Evolutionary conservation across 2,797 vertebrate species (phyloP), one percentile per base, ranked within the genome.

Genomic region (Salmo trutta): DNA sequence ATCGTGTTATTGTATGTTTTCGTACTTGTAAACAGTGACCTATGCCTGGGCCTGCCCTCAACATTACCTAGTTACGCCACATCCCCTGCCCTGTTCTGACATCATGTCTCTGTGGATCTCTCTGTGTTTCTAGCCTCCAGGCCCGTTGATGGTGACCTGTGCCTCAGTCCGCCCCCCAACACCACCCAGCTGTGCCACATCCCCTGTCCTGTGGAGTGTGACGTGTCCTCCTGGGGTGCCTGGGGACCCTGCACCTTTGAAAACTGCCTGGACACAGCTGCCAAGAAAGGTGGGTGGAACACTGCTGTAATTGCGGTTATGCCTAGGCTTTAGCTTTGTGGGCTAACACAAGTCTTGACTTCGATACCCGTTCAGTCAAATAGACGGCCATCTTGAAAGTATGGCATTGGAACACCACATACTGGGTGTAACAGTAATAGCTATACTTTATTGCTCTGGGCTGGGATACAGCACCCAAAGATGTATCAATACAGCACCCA

Each of bases 231-330:
- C 0, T 99, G 98, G 98, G 95, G 95, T 1, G 96, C 96, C n/a
- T 99, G 98, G 98, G 97, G 98, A 81, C 97, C 97, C 0, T 99
- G 98, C 83, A 97, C 97, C 74, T 96, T 93, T 54, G 98, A 99
- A 91, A 98, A 92, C 84, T 99, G 98, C 86, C 94, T 95, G 79
- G 97, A 98, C 66, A 96, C 96, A 82, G 94, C 95, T 78, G 94
- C 95, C 59, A 99, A 97, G 88, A 99, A 99, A 91, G 98, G 98
- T 98, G 92, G 31, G 91, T 21, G 19, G 56, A 59, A n/a, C n/a
- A 19, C 19, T 19, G 17, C 53, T 16, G 16, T 19, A 56, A 56
- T 5, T 17, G 19, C 19, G 19, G 17, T 19, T 7, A 56, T 6
- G 16, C 53, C 53, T 56, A 19, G 53, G 53, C 19, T 56, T n/a